These are phyloP conservation scores for Zosterops japonicus DNA, from an alignment of 2,113 vertebrate species.

Conservation along the genomic window DNA sequence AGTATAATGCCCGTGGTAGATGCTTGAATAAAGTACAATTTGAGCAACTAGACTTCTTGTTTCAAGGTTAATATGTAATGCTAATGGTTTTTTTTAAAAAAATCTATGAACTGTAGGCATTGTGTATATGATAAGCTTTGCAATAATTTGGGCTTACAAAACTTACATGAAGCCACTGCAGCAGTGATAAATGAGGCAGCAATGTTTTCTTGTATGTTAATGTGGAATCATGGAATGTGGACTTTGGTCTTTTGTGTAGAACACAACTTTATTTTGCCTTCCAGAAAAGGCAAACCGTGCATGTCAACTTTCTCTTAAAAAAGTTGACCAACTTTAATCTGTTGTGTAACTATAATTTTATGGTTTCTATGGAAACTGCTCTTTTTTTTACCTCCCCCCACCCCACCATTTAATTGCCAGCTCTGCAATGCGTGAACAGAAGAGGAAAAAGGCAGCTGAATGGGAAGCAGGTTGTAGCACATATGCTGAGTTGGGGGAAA, in stretches of 20 bases:
- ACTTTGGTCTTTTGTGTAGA: background rate
- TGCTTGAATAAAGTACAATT: background rate
- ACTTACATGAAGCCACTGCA: background rate
- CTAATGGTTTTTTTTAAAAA: background rate
- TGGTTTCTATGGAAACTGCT: background rate
- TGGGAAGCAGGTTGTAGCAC: background rate
- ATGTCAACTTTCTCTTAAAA: background rate
- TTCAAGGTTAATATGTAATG: background rate
- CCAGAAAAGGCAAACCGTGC: background rate
- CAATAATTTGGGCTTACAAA: background rate
- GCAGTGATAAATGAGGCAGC: background rate
- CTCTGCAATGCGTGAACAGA: background rate
- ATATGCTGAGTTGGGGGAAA: background rate
- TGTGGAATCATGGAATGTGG: background rate
- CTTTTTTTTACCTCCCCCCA: rapidly evolving
- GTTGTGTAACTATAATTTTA: background rate
- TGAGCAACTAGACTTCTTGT: background rate
- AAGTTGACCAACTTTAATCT: background rate
- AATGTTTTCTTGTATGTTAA: background rate
- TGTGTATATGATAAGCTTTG: background rate
- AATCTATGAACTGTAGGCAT: background rate
- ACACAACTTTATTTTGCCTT: background rate
- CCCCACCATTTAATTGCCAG: background rate
- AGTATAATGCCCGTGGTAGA: background rate
- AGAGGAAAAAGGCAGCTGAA: background rate